These are phyloP conservation scores for Sisor rabdophorus DNA, from an alignment of 2,113 vertebrate species.

Conservation along the genomic window DNA sequence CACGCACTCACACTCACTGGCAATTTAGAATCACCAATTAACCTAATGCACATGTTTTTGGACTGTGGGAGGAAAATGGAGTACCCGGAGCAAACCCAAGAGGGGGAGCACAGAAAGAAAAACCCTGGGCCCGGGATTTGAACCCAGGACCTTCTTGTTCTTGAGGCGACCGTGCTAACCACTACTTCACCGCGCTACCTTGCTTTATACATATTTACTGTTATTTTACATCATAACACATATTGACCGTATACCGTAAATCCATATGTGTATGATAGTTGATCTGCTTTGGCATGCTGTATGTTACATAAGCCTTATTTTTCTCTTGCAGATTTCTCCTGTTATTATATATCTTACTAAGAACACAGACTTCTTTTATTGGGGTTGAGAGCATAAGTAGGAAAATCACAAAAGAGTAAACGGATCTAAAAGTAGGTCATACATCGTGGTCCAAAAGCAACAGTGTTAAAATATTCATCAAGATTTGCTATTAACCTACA, in stretches of 20 bases:
- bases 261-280: background rate
- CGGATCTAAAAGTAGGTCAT: slow-evolving; percentile 38
- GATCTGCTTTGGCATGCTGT: background rate
- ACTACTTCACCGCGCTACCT: background rate
- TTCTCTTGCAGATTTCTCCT: background rate
- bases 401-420: slow-evolving; percentile 26
- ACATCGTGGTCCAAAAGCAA: slow-evolving; percentile 28
- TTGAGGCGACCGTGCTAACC: no score
- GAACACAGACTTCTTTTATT: background rate
- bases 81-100: no score
- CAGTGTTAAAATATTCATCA: slow-evolving; percentile 9
- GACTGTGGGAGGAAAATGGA: no score
- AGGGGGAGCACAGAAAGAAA: no score
- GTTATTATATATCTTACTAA: slow-evolving; percentile 14
- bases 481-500: background rate
- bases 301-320: background rate
- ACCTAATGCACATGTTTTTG: no score
- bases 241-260: background rate
- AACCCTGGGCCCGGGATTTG: no score
- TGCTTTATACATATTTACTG: background rate
- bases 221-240: background rate
- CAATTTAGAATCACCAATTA: no score
- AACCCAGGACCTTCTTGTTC: no score
- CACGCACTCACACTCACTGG: no score
- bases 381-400: slow-evolving; percentile 27